A percentile compares a stretch with the other conserved stretches of the same genome.
phyloP scores from a whole-genome alignment of 2,888 invertebrate species.

The Phortica magna region DNA sequence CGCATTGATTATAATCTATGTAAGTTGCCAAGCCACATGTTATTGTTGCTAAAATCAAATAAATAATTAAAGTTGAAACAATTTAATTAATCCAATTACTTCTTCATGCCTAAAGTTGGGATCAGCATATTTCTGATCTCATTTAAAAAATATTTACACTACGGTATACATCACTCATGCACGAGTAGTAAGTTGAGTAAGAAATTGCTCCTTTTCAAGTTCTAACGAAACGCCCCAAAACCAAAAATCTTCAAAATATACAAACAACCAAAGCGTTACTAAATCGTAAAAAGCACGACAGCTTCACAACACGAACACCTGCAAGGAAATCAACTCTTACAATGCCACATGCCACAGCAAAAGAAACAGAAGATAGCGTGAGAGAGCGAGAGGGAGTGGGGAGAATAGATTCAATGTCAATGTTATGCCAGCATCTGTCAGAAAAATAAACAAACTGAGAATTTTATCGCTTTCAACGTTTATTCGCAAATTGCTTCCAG shows the following conservation, averaged over 20 bases:
- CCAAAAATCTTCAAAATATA: slow-evolving; percentile 8
- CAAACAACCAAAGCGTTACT: slow-evolving; percentile 1
- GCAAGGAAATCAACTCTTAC: background rate
- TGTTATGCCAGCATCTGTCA: slow-evolving; percentile 63
- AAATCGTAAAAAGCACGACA: background rate
- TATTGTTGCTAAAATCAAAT: no score
- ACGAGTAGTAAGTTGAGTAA: background rate
- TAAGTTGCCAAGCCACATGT: no score
- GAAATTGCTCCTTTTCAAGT: background rate
- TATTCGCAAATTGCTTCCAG: slow-evolving; percentile 72
- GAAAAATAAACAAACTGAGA: slow-evolving; percentile 73
- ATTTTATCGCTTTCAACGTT: slow-evolving; percentile 70
- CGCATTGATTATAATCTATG: no score
- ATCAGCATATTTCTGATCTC: no score
- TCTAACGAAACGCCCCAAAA: background rate
- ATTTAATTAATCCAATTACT: no score
- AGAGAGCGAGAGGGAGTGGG: background rate
- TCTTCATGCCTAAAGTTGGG: no score
- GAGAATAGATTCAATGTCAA: slow-evolving; percentile 38
- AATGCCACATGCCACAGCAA: background rate
- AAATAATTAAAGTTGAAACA: no score
- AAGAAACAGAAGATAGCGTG: background rate
- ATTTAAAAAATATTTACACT: no score
- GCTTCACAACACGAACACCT: background rate
- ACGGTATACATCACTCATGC: no score